Conservation (phyloP, 2,113 vertebrate genomes). For the Bombycilla garrulus region DNA sequence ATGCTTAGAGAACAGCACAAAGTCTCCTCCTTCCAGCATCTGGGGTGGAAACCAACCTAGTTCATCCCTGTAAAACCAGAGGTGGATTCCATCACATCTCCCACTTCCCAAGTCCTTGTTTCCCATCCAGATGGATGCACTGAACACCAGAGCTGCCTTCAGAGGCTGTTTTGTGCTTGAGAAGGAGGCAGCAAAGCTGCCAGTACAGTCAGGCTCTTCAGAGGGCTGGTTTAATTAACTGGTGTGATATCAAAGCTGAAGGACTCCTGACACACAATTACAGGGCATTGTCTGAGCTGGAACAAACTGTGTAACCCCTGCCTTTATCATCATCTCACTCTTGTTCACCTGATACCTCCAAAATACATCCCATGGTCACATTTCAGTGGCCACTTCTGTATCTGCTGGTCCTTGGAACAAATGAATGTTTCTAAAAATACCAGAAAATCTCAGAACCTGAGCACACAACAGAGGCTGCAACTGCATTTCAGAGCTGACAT, state of each 20-base stretch:
- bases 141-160: neutral
- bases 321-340: neutral
- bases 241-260: neutral
- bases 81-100: neutral
- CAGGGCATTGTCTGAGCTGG: neutral
- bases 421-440: neutral
- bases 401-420: neutral
- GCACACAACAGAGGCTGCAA: neutral
- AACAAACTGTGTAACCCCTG: neutral
- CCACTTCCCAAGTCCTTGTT: neutral
- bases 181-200: neutral
- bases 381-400: neutral
- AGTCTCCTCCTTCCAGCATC: neutral
- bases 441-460: neutral
- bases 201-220: neutral
- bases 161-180: neutral
- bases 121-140: neutral
- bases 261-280: constrained; percentile 10
- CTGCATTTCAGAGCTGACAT: neutral
- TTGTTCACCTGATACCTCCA: neutral
- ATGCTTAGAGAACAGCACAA: rapidly evolving
- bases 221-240: constrained; percentile 37
- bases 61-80: neutral
- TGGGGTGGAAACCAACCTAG: neutral
- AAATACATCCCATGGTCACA: neutral